phyloP scores from a whole-genome alignment of 2,888 invertebrate genomes.

The Ennomos quercinarius region DNA sequence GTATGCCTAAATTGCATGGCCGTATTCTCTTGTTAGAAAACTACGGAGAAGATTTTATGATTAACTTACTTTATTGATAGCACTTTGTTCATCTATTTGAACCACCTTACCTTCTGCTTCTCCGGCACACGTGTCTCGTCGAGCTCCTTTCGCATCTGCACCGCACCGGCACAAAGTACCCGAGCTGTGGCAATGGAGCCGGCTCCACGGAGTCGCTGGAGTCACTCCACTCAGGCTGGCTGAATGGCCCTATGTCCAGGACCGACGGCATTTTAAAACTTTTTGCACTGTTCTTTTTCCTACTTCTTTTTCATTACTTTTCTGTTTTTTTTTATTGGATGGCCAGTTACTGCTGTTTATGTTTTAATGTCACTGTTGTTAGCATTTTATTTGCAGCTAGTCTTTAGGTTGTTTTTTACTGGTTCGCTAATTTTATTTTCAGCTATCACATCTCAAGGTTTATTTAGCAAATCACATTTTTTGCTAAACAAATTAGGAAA shows the following conservation, averaged over 20 bases:
- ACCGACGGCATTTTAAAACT: conserved; percentile 69
- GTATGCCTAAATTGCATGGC: too few species aligned
- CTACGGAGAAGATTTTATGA: too few species aligned
- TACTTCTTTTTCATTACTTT: too few species aligned
- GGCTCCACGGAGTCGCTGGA: conserved; percentile 75
- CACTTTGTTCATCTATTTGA: neutral
- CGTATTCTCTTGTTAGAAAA: too few species aligned
- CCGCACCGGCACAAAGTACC: conserved; percentile 86
- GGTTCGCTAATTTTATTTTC: conserved; percentile 10
- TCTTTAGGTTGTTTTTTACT: neutral
- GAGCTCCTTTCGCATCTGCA: conserved; percentile 74
- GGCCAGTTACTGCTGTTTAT: conserved; percentile 7
- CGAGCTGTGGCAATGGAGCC: conserved; percentile 81
- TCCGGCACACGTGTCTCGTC: conserved; percentile 77
- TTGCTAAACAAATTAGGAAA: conserved; percentile 20
- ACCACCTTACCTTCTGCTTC: conserved; percentile 72
- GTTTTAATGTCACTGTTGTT: neutral
- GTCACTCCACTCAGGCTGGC: conserved; percentile 81
- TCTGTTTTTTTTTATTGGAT: conserved; percentile 11
- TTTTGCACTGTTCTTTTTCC: neutral
- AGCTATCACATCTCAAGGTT: conserved; percentile 27
- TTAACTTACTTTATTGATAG: too few species aligned
- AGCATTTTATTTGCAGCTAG: neutral
- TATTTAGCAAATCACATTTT: conserved; percentile 32
- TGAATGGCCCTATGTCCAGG: conserved; percentile 69